Conservation (phyloP, 1,140 invertebrate species). For the Monochamus saltuarius region DNA sequence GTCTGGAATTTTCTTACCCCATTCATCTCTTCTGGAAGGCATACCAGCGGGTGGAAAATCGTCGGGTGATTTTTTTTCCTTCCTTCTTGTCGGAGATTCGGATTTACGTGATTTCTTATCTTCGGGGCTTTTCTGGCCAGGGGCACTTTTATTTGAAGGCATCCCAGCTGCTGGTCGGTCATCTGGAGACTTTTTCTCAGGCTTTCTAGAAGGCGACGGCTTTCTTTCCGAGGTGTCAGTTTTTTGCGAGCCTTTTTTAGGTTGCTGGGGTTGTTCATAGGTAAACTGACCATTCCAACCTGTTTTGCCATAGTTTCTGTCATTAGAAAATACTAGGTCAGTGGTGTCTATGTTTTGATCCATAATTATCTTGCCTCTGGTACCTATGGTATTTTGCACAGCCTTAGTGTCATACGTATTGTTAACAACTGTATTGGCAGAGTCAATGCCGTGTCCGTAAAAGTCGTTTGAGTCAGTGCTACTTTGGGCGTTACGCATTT, state of each 20-base stretch:
- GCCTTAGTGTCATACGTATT: conserved; percentile 46
- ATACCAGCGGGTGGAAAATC: background rate
- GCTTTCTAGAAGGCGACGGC: conserved; percentile 28
- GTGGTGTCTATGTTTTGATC: conserved; percentile 38
- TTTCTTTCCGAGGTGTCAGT: conserved; percentile 18
- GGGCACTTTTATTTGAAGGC: conserved; percentile 5
- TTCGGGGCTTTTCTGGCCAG: background rate
- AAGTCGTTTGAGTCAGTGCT: conserved; percentile 42
- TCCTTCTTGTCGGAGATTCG: conserved; percentile 16
- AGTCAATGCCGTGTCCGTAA: conserved; percentile 43
- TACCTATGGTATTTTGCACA: conserved; percentile 45
- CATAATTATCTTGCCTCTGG: conserved; percentile 39
- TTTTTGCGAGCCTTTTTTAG: conserved; percentile 9
- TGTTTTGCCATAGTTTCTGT: conserved; percentile 46
- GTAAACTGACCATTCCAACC: conserved; percentile 48
- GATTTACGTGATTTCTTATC: conserved; percentile 3
- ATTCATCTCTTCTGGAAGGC: too few relatives aligned
- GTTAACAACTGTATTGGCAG: conserved; percentile 33
- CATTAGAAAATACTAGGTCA: conserved; percentile 46
- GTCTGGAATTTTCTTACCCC: conserved; percentile 7
- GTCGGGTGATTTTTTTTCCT: background rate
- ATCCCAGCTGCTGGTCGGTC: conserved; percentile 14
- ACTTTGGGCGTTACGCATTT: conserved; percentile 33
- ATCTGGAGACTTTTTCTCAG: conserved; percentile 11
- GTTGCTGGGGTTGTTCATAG: conserved; percentile 34